Conservation (phyloP, 2,888 invertebrate species). For the Philereme vetulata region DNA sequence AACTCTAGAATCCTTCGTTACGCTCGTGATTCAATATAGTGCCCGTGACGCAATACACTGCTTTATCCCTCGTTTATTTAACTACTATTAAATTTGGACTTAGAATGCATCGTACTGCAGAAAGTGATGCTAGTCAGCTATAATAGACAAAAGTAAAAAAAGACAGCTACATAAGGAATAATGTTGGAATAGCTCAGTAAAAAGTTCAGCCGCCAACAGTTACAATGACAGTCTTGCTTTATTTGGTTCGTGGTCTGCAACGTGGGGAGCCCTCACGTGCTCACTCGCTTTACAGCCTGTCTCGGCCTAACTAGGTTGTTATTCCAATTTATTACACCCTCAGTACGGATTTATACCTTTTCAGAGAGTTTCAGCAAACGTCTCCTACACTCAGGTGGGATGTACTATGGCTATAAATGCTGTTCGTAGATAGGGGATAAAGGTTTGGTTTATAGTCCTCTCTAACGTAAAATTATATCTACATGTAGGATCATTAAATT, state of each 20-base stretch:
- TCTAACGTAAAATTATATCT: not conserved
- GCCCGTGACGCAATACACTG: too few species aligned
- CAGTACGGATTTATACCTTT: constrained; percentile 70
- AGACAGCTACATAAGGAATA: too few species aligned
- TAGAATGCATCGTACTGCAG: too few species aligned
- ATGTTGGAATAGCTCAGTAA: too few species aligned
- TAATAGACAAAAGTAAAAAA: too few species aligned
- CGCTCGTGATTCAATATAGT: too few species aligned
- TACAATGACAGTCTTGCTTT: constrained; percentile 14
- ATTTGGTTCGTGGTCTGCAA: constrained; percentile 16
- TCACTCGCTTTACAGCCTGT: constrained; percentile 54
- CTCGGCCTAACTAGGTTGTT: constrained; percentile 69
- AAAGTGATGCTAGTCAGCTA: too few species aligned
- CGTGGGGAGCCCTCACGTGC: constrained; percentile 28
- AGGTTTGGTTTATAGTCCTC: not conserved
- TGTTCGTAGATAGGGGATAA: constrained; percentile 17
- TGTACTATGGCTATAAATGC: constrained; percentile 25
- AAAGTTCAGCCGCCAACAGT: not conserved
- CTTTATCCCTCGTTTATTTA: too few species aligned
- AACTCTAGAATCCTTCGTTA: too few species aligned
- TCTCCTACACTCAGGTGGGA: constrained; percentile 34
- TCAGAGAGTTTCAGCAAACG: constrained; percentile 53
- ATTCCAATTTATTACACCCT: constrained; percentile 71
- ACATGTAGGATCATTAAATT: too few species aligned
- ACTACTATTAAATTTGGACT: too few species aligned